Percentiles rank a stretch among this genome's conserved stretches.
phyloP scores from a whole-genome alignment of 1,140 invertebrate species.

The Eriosoma lanigerum region DNA sequence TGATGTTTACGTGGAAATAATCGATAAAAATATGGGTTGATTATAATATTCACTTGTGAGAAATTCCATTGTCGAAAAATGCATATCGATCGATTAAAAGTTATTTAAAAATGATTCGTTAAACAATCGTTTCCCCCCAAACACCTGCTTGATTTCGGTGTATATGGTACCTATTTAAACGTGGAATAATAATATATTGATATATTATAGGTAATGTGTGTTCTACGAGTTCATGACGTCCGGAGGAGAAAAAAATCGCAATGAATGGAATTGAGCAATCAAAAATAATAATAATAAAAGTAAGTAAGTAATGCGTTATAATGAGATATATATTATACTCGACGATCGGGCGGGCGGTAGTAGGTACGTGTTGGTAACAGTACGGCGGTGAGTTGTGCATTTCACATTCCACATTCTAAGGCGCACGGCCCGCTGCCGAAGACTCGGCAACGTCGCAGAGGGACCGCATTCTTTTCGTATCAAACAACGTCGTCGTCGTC shows the following conservation, averaged over 20 bases:
- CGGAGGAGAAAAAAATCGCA: neutral
- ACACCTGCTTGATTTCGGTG: no score
- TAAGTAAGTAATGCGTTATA: constrained; percentile 22
- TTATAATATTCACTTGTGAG: no score
- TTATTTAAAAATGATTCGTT: no score
- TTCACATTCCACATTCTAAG: constrained; percentile 51
- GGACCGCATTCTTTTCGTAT: constrained; percentile 51
- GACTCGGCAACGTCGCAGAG: constrained; percentile 42
- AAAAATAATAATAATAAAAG: constrained; percentile 8
- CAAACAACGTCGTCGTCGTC: constrained; percentile 46
- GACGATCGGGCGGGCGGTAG: constrained; percentile 1
- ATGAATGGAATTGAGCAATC: constrained; percentile 36
- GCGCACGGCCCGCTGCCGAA: constrained; percentile 27
- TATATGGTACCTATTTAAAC: no score
- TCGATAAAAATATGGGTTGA: no score
- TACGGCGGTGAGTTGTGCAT: constrained; percentile 36
- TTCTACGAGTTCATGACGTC: neutral
- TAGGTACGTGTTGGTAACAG: constrained; percentile 48
- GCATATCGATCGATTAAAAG: no score
- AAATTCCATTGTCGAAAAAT: no score
- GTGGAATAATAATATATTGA: no score
- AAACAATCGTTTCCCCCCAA: no score
- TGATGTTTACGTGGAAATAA: no score
- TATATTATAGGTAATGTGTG: no score
- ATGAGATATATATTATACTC: constrained; percentile 26